These are phyloP conservation scores for Chloromyia formosa DNA, from an alignment of 2,888 invertebrate species.

Conservation along the genomic window DNA sequence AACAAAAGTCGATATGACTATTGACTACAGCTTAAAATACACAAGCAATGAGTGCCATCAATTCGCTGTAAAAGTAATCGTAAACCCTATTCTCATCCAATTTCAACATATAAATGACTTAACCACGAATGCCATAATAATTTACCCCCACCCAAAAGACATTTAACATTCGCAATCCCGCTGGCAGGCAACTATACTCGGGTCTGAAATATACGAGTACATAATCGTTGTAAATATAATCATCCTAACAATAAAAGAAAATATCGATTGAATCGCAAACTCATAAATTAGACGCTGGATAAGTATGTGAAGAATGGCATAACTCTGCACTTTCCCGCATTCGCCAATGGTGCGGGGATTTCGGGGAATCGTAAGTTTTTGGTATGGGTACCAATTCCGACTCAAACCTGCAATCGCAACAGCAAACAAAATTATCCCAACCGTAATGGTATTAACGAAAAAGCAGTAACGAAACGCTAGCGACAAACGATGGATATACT, in stretches of 20 bases:
- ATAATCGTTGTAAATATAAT: slow-evolving; percentile 34
- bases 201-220: slow-evolving; percentile 6
- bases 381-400: neutral
- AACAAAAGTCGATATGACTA: too few relatives aligned
- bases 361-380: neutral
- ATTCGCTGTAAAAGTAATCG: neutral
- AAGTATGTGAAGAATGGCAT: slow-evolving; percentile 31
- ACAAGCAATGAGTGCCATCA: neutral
- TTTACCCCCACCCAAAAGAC: slow-evolving; percentile 1
- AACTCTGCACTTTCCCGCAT: slow-evolving; percentile 1
- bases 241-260: slow-evolving; percentile 31
- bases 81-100: neutral
- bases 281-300: slow-evolving; percentile 52
- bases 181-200: slow-evolving; percentile 17
- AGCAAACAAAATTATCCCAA: slow-evolving; percentile 34
- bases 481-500: neutral
- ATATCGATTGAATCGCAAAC: slow-evolving; percentile 53
- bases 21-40: too few relatives aligned
- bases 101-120: neutral
- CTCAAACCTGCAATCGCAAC: slow-evolving; percentile 22
- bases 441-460: slow-evolving; percentile 27
- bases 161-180: slow-evolving; percentile 21
- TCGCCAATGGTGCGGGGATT: neutral
- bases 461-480: neutral
- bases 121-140: neutral